Base-by-base conservation (phyloP, 2,888 invertebrate genomes). In the Agrotis ipsilon region DNA sequence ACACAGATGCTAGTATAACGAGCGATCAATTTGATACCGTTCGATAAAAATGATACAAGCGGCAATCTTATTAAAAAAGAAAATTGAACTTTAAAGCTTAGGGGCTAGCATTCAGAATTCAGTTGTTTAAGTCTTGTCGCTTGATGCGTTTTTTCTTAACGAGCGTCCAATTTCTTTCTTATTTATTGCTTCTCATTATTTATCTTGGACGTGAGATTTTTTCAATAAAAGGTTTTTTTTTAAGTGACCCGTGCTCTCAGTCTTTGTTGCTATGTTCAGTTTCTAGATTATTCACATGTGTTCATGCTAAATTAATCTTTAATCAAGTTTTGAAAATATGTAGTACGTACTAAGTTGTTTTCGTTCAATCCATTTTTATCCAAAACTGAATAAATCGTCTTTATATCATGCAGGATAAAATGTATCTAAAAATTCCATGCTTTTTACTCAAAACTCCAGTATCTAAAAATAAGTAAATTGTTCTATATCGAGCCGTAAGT, bases 111-210 rank as follows among this genome's bases (percentile, higher is more conserved):
- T 32, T 32, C 6, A 55, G 1, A 55, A 14, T n/a, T 13, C 3
- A 1, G 13, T 2, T 32, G n/a, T 55, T n/a, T 13, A 6, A 32
- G 32, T 6, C 13, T n/a, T 32, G n/a, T 32, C n/a, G 6, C 13
- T 32, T 55, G 1, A n/a, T 13, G 6, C 55, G 2, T 55, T 54
- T 3, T n/a, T 54, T 32, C 1, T 52, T 66, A 69, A 61, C 48
- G 21, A 70, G n/a, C 57, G 43, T 72, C 67, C 68, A 72, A 72
- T 77, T 73, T 72, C 16, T 75, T 68, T 60, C 48, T 65, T 54
- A 69, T 83, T 76, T 72, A 76, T 80, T 59, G 24, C 27, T 39
- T 7, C 19, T 72, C 52, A 51, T 81, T 58, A 68, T 73, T 66
- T 64, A 55, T 57, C 13, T 49, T 43, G 39, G 21, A 16, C 2